Evolutionary conservation across 2,888 invertebrate species (phyloP).

Genomic region (Endotricha flammealis): DNA sequence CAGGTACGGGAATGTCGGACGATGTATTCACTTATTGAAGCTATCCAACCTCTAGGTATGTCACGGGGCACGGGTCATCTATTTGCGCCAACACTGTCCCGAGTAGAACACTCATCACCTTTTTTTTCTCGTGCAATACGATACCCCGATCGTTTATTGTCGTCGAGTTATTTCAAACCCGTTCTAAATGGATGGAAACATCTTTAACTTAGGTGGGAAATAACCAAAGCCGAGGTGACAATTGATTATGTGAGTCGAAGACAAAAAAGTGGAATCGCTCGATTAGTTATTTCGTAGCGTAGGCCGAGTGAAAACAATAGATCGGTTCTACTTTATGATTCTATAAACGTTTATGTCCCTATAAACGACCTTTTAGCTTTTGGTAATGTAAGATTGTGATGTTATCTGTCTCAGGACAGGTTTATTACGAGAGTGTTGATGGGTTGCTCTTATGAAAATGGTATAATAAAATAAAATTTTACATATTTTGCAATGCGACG

Average conservation of each 20-base stretch:
- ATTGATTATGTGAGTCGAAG: constrained; percentile 64
- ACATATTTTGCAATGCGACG: constrained; percentile 1
- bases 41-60: constrained; percentile 36
- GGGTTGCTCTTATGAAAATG: constrained; percentile 46
- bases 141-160: constrained; percentile 70
- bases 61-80: constrained; percentile 45
- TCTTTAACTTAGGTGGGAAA: constrained; percentile 59
- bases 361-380: constrained; percentile 73
- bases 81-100: constrained; percentile 56
- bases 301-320: constrained; percentile 70
- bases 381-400: constrained; percentile 63
- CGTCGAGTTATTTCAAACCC: constrained; percentile 58
- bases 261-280: constrained; percentile 71
- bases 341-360: constrained; percentile 74
- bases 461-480: constrained; percentile 13
- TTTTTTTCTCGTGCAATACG: constrained; percentile 69
- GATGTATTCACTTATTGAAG: constrained; percentile 42
- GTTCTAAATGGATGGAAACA: constrained; percentile 64
- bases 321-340: constrained; percentile 73
- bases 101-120: constrained; percentile 68
- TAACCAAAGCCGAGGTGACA: constrained; percentile 66
- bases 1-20: constrained; percentile 36
- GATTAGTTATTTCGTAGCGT: constrained; percentile 73
- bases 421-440: constrained; percentile 62
- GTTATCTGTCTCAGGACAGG: constrained; percentile 59